Base-by-base conservation (phyloP, 2,113 vertebrate genomes). In the Oreochromis niloticus region DNA sequence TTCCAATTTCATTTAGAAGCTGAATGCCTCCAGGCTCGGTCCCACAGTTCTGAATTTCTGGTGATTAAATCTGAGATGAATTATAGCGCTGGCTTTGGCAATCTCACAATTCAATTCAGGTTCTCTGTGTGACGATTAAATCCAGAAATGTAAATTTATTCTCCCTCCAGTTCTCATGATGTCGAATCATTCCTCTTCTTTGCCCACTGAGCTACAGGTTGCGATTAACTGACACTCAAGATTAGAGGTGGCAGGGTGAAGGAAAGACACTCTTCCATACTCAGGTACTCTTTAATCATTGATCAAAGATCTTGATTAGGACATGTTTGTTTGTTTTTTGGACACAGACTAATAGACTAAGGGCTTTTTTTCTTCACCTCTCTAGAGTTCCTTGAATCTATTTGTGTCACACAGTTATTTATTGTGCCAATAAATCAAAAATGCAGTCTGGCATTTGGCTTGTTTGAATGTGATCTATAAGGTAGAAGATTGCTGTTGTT, bases 1-100 rank as follows among this genome's bases (percentile, higher is more conserved):
- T 86, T 93, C 85, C 81, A 80, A 34, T 93, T 93, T 90, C 83
- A 90, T 92, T 87, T 85, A 68, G 66, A 82, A 48, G 78, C 24
- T 66, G 66, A 75, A 57, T 9, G 85, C 66, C 88, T 84, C 7
- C 2, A 50, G 86, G 89, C 85, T 81, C 7, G 2, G 17, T 82
- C 81, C 71, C 88, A 86, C 81, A 86, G 34, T 87, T 87, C 85
- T 87, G 88, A 80, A 83, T 92, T 86, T 86, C 52, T 88, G 52
- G 61, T 82, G 87, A 89, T 92, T 90, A 89, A 82, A 86, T 90
- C 68, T 86, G 79, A 61, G 63, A 86, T 91, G 68, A 24, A 78
- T 48, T 63, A 11, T 39, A 52, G 32, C 4, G 32, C 24, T 54
- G 66, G 46, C 17, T 50, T 36, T 41, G 2, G 55, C 41, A 48